Evolutionary conservation across 2,113 vertebrate species (phyloP).

Genomic region (Paradoxurus hermaphroditus): DNA sequence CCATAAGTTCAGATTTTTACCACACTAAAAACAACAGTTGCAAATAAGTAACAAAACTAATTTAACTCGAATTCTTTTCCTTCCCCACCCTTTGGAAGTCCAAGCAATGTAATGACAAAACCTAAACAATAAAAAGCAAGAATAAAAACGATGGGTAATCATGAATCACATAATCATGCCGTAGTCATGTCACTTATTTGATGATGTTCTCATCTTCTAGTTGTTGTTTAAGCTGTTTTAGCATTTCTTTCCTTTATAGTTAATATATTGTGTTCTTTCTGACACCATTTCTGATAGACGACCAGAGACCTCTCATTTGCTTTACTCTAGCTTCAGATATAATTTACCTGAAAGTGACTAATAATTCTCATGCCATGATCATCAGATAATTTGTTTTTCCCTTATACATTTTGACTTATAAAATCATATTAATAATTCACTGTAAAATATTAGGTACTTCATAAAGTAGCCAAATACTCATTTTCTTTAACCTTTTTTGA

Average conservation of each 20-base stretch:
- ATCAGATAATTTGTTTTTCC: constrained; percentile 2
- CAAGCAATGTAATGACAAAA: constrained; percentile 32
- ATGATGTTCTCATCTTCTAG: background rate
- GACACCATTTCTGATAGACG: constrained; percentile 16
- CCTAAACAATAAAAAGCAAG: background rate
- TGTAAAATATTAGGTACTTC: constrained; percentile 7
- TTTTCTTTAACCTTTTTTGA: constrained; percentile 15
- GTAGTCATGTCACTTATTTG: constrained; percentile 23
- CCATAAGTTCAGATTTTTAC: constrained; percentile 17
- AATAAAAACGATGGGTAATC: constrained; percentile 40
- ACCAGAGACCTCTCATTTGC: background rate
- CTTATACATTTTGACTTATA: background rate
- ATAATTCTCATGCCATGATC: background rate
- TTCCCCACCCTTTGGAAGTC: background rate
- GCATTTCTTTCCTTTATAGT: background rate
- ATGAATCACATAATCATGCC: constrained; percentile 31
- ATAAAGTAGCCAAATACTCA: background rate
- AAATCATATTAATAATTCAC: constrained; percentile 21
- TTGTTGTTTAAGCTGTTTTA: background rate
- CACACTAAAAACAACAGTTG: constrained; percentile 36
- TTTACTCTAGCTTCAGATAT: constrained; percentile 15
- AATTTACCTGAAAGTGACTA: constrained; percentile 17
- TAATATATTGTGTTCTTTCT: constrained; percentile 13
- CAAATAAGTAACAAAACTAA: constrained; percentile 54
- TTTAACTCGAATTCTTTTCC: constrained; percentile 20